A percentile compares a stretch with the other conserved stretches of the same genome.
Evolutionary conservation across 37 sponge, comb jelly and placozoan genomes (phyloP).

Genomic region (Ianthella basta): DNA sequence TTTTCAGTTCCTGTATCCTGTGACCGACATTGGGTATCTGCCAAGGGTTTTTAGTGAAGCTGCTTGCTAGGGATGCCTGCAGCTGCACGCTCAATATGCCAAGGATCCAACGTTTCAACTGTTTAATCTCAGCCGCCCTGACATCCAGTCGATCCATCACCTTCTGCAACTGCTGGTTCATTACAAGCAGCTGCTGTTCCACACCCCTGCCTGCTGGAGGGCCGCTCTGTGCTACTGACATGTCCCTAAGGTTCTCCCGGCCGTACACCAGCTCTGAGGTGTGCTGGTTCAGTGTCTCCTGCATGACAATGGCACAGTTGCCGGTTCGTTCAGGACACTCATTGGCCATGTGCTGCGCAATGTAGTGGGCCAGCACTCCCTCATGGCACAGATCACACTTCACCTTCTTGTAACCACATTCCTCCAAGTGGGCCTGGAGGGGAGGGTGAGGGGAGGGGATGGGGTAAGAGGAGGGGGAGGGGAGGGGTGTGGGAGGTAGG

Average conservation of each 20-base stretch:
- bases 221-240: neutral
- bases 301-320: constrained; percentile 31
- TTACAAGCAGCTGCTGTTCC: too few species aligned
- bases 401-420: constrained; percentile 50
- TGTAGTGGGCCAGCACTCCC: neutral
- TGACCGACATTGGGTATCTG: constrained; percentile 17
- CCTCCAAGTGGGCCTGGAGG: constrained; percentile 32
- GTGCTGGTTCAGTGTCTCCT: neutral
- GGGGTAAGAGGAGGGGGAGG: too few species aligned
- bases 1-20: neutral
- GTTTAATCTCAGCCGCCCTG: constrained; percentile 31
- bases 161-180: too few species aligned
- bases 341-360: constrained; percentile 34
- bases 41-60: too few species aligned
- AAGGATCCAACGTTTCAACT: constrained; percentile 21
- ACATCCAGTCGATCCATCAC: neutral
- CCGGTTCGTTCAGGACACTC: constrained; percentile 42
- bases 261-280: neutral
- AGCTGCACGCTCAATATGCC: constrained; percentile 80
- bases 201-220: too few species aligned
- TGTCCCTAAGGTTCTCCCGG: neutral
- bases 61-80: constrained; percentile 83
- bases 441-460: neutral
- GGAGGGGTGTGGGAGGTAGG: too few species aligned
- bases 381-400: constrained; percentile 52